Conservation (phyloP, 2,888 invertebrate genomes). For the Pollenia griseotomentosa region DNA sequence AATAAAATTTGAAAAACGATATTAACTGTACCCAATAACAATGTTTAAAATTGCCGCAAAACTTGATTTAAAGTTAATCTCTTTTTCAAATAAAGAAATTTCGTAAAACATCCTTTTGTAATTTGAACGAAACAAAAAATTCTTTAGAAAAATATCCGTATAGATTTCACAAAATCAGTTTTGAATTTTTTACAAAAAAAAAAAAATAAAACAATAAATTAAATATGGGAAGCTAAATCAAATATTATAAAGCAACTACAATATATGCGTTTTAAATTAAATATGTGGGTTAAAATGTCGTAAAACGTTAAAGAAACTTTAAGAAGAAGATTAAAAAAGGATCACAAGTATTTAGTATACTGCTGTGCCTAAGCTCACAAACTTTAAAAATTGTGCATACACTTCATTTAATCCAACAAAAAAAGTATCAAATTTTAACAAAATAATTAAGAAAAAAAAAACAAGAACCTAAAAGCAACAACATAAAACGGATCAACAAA, state of each 20-base stretch:
- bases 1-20: too few relatives aligned
- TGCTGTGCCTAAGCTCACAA: conserved; percentile 72
- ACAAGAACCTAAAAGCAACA: background rate
- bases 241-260: conserved; percentile 28
- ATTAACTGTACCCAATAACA: too few relatives aligned
- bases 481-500: conserved; percentile 31
- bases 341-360: conserved; percentile 57
- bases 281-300: conserved; percentile 55
- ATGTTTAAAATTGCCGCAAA: too few relatives aligned
- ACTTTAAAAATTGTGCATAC: conserved; percentile 73
- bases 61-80: too few relatives aligned
- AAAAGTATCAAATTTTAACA: conserved; percentile 71
- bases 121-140: too few relatives aligned
- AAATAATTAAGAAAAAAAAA: conserved; percentile 28
- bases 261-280: background rate
- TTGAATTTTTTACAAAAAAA: too few relatives aligned
- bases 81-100: too few relatives aligned
- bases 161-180: too few relatives aligned
- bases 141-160: too few relatives aligned
- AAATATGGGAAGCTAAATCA: background rate
- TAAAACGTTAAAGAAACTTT: conserved; percentile 44
- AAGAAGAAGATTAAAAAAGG: conserved; percentile 10
- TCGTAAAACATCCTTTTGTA: too few relatives aligned
- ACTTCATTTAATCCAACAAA: conserved; percentile 68
- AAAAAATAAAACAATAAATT: too few relatives aligned